Evolutionary conservation across 2,797 vertebrate genomes (phyloP), one percentile per base, ranked within the genome.

Genomic region (Pagetopsis macropterus): DNA sequence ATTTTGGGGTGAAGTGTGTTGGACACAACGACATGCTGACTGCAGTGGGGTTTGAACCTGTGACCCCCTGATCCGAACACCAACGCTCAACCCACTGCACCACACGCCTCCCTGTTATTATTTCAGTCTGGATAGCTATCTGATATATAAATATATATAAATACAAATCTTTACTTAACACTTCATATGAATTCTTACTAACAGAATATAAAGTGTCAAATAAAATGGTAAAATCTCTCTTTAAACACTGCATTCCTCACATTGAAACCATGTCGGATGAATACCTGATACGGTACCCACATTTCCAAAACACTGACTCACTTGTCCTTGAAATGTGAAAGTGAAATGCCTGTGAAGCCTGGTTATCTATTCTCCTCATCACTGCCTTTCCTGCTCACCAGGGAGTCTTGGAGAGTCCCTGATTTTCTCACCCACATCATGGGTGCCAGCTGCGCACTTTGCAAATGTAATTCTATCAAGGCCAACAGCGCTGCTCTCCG

Each of bases 341-440:
- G 72, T 84, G 84, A 89, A 91, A 88, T 31, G 31, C 6, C 8
- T 9, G 33, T 6, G 33, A 37, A 37, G 33, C 33, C 33, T 15
- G 0, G 43, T 66, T 71, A 63, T 76, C 46, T 68, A 2, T 65
- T 82, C 27, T 44, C 6, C 48, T 73, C 43, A 67, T 49, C 1
- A 3, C 17, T 51, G 31, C 61, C 67, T 70, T 80, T 86, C 59
- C 46, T 0, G 0, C 79, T 66, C 51, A 78, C 48, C n/a, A 62
- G 58, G 65, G 52, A 87, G 46, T 67, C 48, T 33, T 61, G 83
- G 87, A 91, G 87, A 91, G 83, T 89, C 89, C 90, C 87, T 70
- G 48, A 62, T 62, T 82, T 78, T 85, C 72, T 75, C 82, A 71
- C 48, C 56, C 74, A 71, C 73, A 72, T 88, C 87, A 83, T 61